A percentile compares a stretch with the other conserved stretches of the same genome.
phyloP scores from a whole-genome alignment of 2,113 vertebrate species.

The Chlorodrepanis virens region DNA sequence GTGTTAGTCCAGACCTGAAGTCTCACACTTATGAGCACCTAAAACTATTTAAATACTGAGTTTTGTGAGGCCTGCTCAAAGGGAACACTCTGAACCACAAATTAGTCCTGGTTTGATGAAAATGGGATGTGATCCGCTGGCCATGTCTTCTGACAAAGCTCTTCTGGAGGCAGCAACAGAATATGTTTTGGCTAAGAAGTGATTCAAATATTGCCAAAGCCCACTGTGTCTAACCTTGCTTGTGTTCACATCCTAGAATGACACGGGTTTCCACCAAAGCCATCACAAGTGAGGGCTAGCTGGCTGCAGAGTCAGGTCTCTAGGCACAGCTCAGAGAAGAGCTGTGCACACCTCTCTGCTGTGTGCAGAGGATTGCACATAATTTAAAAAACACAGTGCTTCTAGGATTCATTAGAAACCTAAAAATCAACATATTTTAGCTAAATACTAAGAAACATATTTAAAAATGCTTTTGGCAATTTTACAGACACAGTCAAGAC shows the following conservation, averaged over 20 bases:
- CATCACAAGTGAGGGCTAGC: not conserved
- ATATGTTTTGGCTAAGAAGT: not conserved
- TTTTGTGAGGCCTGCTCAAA: not conserved
- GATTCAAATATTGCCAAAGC: not conserved
- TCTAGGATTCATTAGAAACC: not conserved
- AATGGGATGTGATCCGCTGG: not conserved
- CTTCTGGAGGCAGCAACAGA: not conserved
- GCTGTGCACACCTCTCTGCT: not conserved
- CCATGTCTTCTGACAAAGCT: not conserved
- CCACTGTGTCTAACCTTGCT: not conserved
- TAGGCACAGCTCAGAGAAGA: not conserved
- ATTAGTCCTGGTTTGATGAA: not conserved
- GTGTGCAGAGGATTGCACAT: not conserved
- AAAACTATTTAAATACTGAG: not conserved
- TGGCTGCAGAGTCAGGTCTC: not conserved
- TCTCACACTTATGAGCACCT: not conserved
- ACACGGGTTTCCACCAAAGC: not conserved
- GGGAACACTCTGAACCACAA: not conserved
- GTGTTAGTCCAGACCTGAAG: not conserved
- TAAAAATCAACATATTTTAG: not conserved
- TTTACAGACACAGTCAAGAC: not conserved
- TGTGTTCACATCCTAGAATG: not conserved
- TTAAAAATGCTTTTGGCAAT: not conserved
- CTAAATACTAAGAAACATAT: not conserved
- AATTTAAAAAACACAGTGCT: not conserved